Evolutionary conservation across 2,797 vertebrate species (phyloP).

Genomic region (Morelia viridis): DNA sequence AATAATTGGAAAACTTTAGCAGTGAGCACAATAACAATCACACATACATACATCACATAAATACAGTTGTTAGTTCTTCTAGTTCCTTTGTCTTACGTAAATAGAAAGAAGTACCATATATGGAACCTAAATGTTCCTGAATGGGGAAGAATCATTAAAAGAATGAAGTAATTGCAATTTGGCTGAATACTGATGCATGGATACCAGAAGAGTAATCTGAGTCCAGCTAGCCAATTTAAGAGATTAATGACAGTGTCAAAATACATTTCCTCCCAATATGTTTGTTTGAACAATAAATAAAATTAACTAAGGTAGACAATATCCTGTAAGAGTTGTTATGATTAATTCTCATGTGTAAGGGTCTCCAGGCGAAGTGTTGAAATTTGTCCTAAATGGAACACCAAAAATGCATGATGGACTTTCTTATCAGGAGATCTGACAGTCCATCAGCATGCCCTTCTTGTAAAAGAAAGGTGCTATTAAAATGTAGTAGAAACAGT

Average conservation of each 20-base stretch:
- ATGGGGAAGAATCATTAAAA: not conserved
- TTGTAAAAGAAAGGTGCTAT: constrained; percentile 33
- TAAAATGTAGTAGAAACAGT: constrained; percentile 40
- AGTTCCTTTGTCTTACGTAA: not conserved
- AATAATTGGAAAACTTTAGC: not conserved
- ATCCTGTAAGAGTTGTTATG: not conserved
- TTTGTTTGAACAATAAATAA: constrained; percentile 9
- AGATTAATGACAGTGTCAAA: not conserved
- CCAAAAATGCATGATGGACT: constrained; percentile 15
- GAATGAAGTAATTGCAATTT: not conserved
- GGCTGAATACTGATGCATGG: not conserved
- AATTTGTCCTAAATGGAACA: constrained; percentile 35
- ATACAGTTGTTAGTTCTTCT: not conserved
- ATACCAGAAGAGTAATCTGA: not conserved
- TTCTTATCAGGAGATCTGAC: constrained; percentile 5
- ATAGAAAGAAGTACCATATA: not conserved
- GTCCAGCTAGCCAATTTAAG: constrained; percentile 11
- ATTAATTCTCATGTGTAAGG: constrained; percentile 17
- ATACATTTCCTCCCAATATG: not conserved
- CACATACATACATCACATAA: not conserved
- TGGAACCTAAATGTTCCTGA: not conserved
- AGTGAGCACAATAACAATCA: not conserved
- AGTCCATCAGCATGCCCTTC: constrained; percentile 13
- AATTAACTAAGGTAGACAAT: not conserved
- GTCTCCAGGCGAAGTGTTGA: constrained; percentile 22